Conservation (phyloP, 1,140 invertebrate genomes). For the Pseudoatta argentina region DNA sequence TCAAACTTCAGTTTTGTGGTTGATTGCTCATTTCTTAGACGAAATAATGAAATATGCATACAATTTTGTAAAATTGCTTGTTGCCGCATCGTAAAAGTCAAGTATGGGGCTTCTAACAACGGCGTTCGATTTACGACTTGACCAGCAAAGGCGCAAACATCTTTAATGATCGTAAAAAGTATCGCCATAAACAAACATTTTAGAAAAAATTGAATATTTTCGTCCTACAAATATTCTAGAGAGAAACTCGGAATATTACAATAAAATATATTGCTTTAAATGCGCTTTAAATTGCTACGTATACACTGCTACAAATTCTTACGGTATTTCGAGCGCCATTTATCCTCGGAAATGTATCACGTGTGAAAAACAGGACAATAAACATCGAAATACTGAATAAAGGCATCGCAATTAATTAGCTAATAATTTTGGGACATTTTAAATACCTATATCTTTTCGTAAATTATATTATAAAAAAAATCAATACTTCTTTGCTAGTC, state of each 20-base stretch:
- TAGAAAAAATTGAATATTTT: constrained; percentile 32
- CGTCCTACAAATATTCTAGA: neutral
- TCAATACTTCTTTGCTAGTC: neutral
- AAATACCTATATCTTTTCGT: neutral
- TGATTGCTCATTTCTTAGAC: constrained; percentile 21
- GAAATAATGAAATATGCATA: constrained; percentile 60
- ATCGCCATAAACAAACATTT: neutral
- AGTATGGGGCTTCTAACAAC: constrained; percentile 23
- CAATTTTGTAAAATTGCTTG: constrained; percentile 32
- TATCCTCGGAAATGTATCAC: neutral
- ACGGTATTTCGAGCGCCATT: neutral
- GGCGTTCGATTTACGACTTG: constrained; percentile 12
- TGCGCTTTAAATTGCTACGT: neutral
- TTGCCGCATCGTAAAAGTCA: constrained; percentile 59
- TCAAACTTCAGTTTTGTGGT: neutral
- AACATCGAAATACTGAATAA: neutral
- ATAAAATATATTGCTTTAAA: neutral
- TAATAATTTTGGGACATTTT: too few species aligned
- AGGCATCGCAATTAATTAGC: neutral
- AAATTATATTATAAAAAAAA: neutral
- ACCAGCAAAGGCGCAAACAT: constrained; percentile 1
- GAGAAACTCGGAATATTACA: constrained; percentile 2
- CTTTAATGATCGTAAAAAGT: constrained; percentile 45
- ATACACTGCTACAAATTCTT: neutral
- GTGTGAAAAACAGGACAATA: neutral